Evolutionary conservation across 2,113 vertebrate species (phyloP).

Genomic region (Lutjanus erythropterus): DNA sequence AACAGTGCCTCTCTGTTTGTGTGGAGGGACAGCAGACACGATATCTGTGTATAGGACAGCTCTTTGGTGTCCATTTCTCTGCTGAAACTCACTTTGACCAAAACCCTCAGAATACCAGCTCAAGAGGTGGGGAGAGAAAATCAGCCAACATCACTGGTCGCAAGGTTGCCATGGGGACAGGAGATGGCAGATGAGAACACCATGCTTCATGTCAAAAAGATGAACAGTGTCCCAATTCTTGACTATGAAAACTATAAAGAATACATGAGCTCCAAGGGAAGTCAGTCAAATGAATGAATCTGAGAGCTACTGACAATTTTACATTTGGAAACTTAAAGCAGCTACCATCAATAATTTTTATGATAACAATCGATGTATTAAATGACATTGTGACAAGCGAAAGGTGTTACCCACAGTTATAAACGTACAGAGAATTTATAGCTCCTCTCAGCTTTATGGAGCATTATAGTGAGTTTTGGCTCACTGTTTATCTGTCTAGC

Average conservation of each 20-base stretch:
- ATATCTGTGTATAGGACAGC: not conserved
- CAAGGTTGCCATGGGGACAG: constrained; percentile 82
- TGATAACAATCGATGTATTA: not conserved
- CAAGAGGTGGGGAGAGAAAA: constrained; percentile 44
- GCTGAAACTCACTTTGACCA: constrained; percentile 35
- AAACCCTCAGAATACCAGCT: constrained; percentile 55
- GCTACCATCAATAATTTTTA: not conserved
- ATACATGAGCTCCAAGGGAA: not conserved
- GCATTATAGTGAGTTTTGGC: too few species aligned
- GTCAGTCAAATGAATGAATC: not conserved
- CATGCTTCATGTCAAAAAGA: constrained; percentile 53
- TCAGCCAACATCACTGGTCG: constrained; percentile 53
- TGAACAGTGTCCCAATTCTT: constrained; percentile 33
- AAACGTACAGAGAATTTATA: not conserved
- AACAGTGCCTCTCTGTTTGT: not conserved
- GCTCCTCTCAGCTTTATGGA: too few species aligned
- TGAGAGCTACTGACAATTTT: not conserved
- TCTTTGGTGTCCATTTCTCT: constrained; percentile 13
- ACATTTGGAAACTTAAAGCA: not conserved
- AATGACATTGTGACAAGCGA: not conserved
- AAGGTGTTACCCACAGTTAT: not conserved
- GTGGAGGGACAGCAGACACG: not conserved
- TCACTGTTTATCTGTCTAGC: not conserved
- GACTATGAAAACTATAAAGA: constrained; percentile 8
- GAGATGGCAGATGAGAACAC: constrained; percentile 63